phyloP scores from a whole-genome alignment of 2,888 invertebrate genomes.

The Homarus gammarus region DNA sequence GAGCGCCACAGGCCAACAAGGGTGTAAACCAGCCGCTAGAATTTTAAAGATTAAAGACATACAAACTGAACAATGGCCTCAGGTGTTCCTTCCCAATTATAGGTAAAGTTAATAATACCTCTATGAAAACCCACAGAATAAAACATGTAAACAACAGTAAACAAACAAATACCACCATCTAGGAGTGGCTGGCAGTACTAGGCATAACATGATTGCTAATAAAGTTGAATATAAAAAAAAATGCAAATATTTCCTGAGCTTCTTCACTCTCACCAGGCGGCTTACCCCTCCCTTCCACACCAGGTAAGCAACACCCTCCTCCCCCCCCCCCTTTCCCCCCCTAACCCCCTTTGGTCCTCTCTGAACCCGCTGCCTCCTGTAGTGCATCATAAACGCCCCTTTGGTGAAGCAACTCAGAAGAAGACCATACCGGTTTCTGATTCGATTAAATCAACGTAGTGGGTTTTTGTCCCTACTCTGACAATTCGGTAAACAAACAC shows the following conservation, averaged over 20 bases:
- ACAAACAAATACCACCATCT: no score
- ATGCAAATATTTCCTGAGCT: no score
- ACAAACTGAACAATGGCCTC: no score
- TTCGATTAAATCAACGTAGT: not conserved
- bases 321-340: not conserved
- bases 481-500: not conserved
- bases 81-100: no score
- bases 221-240: no score
- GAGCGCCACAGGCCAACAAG: not conserved
- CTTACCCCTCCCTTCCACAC: not conserved
- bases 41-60: not conserved
- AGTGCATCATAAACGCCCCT: not conserved
- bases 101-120: no score
- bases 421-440: not conserved
- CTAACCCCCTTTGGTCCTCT: not conserved
- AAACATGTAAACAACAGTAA: no score
- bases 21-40: not conserved
- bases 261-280: no score
- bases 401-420: not conserved
- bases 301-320: no score
- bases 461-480: not conserved
- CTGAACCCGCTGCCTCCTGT: not conserved
- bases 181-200: no score
- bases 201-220: no score
- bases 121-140: no score